Evolutionary conservation across 1,140 invertebrate species (phyloP), one percentile per base, ranked within the genome.

Genomic region (Zaprionus capensis): DNA sequence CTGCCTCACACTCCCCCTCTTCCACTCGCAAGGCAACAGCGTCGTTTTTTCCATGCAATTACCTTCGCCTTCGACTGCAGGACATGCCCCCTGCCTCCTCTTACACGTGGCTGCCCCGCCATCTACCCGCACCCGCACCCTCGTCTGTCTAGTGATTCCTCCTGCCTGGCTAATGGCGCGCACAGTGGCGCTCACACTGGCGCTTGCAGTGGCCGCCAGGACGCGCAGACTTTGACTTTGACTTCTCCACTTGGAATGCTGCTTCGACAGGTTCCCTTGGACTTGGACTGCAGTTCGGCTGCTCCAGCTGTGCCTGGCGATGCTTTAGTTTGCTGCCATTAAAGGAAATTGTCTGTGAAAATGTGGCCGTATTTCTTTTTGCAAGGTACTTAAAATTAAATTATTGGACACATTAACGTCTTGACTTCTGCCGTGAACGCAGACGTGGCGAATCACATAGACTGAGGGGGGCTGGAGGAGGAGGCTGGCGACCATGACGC

Each of bases 301-400:
- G 46, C 46, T 51, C 20, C 46, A 24, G 46, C 46, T 51, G 46
- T 51, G 46, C 46, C 7, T 69, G 49, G 57, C 59, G 63, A 66
- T 71, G 72, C 56, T 64, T 71, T 76, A 72, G 69, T 72, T 77
- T 72, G 65, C 62, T 70, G 68, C 85, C 85, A 82, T 90, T 90
- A 90, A 90, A 82, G 85, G 85, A 90, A 90, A 90, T 90, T 90
- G 85, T 90, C 85, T 90, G 85, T 90, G 82, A 90, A 90, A 90
- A 90, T 90, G 85, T 90, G 76, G 85, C 85, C 78, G 85, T 90
- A 90, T 90, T 90, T 90, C 85, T 90, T 90, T 90, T 90, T 90
- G 85, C 85, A 90, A 90, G 85, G 86, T 90, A 90, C 85, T 90
- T 90, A 90, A 90, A 90, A 90, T 90, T 90, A 90, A 90, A 90